phyloP scores from a whole-genome alignment of 1,140 invertebrate genomes.

The Drosophila subpulchrella region DNA sequence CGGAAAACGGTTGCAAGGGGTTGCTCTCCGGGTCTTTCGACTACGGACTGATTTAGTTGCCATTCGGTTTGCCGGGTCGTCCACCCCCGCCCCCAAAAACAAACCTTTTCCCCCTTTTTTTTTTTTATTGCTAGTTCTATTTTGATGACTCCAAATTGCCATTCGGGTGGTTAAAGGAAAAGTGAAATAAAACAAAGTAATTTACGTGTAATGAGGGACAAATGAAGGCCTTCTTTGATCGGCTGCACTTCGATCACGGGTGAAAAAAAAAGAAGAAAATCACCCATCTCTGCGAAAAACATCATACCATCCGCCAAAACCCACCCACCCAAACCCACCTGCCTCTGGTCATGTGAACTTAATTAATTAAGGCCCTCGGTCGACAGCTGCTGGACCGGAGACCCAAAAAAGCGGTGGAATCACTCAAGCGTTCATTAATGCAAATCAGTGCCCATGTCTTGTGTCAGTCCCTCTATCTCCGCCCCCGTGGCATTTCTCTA shows the following conservation, averaged over 20 bases:
- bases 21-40: slow-evolving; percentile 13
- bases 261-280: neutral
- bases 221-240: slow-evolving; percentile 56
- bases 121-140: slow-evolving; percentile 15
- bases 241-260: slow-evolving; percentile 57
- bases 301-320: neutral
- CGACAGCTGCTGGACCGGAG: slow-evolving; percentile 71
- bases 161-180: slow-evolving; percentile 26
- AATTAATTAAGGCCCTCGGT: slow-evolving; percentile 78
- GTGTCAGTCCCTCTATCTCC: neutral
- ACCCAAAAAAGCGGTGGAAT: slow-evolving; percentile 63
- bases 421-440: slow-evolving; percentile 81
- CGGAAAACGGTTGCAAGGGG: slow-evolving; percentile 27
- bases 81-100: neutral
- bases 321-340: neutral
- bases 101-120: neutral
- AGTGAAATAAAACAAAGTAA: slow-evolving; percentile 70
- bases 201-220: slow-evolving; percentile 65
- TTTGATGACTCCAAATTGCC: slow-evolving; percentile 43
- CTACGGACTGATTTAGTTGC: slow-evolving; percentile 44
- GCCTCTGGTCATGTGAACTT: slow-evolving; percentile 76
- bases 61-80: slow-evolving; percentile 35
- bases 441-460: slow-evolving; percentile 80
- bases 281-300: neutral
- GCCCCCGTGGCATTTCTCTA: neutral